Percentiles rank a stretch among this genome's conserved stretches.
phyloP scores from a whole-genome alignment of 2,888 invertebrate genomes.

The Ellobium chinense region DNA sequence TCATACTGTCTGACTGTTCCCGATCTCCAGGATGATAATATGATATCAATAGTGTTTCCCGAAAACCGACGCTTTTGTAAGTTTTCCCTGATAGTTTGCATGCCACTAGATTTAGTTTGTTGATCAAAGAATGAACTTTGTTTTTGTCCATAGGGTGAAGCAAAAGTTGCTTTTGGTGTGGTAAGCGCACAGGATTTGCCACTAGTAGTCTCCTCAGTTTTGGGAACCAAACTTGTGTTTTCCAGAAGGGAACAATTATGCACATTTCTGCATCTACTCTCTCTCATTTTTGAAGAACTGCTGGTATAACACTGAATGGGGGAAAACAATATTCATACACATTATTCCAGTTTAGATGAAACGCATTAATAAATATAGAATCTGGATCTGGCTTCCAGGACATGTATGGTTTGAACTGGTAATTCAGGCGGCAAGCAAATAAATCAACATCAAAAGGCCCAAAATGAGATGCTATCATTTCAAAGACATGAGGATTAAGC shows the following conservation, averaged over 20 bases:
- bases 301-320: neutral
- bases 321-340: neutral
- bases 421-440: neutral
- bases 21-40: neutral
- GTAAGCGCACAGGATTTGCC: neutral
- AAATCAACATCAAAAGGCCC: neutral
- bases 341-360: neutral
- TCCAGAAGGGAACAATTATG: neutral
- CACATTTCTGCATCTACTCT: neutral
- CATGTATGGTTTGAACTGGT: neutral
- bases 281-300: neutral
- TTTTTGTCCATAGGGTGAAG: neutral
- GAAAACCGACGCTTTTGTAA: neutral
- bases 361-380: neutral
- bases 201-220: neutral
- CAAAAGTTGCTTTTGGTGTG: neutral
- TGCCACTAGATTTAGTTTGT: neutral
- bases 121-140: neutral
- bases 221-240: neutral
- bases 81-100: neutral
- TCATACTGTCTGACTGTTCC: neutral
- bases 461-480: neutral
- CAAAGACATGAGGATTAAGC: neutral
- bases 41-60: neutral
- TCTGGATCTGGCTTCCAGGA: neutral